These are phyloP conservation scores for Scaptomyza hsui DNA, from an alignment of 1,140 invertebrate genomes.

Conservation along the genomic window DNA sequence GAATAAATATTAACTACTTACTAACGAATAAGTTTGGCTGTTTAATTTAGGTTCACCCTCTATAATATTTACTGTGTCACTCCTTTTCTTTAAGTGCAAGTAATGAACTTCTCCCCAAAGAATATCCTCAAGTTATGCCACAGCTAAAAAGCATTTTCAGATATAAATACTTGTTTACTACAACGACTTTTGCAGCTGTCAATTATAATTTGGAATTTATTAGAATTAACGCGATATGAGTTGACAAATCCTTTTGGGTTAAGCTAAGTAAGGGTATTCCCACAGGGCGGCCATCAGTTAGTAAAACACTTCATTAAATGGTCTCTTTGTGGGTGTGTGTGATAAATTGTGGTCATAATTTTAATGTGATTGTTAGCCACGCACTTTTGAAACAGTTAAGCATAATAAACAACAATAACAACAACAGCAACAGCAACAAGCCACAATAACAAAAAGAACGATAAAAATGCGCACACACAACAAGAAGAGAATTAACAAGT, in stretches of 20 bases:
- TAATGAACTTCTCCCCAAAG: neutral
- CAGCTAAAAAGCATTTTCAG: neutral
- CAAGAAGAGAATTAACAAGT: constrained; percentile 35
- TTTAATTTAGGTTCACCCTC: too few species aligned
- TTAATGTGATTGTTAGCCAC: constrained; percentile 49
- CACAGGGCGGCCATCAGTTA: neutral
- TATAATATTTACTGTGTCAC: too few species aligned
- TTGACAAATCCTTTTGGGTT: neutral
- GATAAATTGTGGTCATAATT: constrained; percentile 66
- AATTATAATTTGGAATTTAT: neutral
- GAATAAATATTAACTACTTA: too few species aligned
- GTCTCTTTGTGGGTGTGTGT: constrained; percentile 49
- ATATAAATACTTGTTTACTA: too few species aligned
- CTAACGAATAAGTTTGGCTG: too few species aligned
- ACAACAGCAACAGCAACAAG: neutral
- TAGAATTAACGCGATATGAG: neutral
- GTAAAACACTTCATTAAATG: constrained; percentile 16
- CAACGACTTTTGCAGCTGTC: constrained; percentile 1
- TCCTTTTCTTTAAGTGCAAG: neutral
- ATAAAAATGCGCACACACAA: neutral
- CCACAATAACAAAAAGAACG: constrained; percentile 18
- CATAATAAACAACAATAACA: neutral
- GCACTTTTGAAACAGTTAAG: constrained; percentile 3
- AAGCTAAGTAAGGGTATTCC: constrained; percentile 18
- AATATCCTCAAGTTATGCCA: neutral